These are phyloP conservation scores for Odontothrips loti DNA, from an alignment of 2,888 invertebrate species.

Conservation along the genomic window DNA sequence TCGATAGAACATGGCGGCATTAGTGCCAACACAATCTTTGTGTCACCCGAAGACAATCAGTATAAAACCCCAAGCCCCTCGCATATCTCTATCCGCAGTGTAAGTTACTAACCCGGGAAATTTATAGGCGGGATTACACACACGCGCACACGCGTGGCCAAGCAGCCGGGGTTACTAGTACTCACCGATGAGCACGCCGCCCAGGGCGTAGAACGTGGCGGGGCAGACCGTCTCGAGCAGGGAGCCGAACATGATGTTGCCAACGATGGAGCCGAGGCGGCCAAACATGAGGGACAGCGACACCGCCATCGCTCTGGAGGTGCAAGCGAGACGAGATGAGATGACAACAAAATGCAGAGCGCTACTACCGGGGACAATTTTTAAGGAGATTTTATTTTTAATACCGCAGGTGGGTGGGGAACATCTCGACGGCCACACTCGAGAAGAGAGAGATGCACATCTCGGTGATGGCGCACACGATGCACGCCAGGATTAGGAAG, in stretches of 20 bases:
- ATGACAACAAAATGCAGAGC: not conserved
- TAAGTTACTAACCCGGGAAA: not conserved
- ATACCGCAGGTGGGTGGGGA: conserved; percentile 45
- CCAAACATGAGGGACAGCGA: conserved; percentile 2
- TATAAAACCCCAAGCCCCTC: no score
- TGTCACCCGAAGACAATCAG: not conserved
- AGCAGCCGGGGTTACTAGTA: not conserved
- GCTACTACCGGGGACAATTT: not conserved
- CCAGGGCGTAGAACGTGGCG: conserved; percentile 4
- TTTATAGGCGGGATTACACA: not conserved
- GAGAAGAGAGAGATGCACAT: conserved; percentile 43
- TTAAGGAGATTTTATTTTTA: not conserved
- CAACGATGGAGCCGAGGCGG: conserved; percentile 3
- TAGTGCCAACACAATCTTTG: not conserved
- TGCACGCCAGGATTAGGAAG: conserved; percentile 34
- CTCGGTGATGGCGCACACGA: conserved; percentile 32
- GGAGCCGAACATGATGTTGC: conserved; percentile 23
- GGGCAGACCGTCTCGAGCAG: conserved; percentile 1
- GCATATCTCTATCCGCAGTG: not conserved
- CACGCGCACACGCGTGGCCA: not conserved
- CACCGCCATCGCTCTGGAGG: conserved; percentile 36
- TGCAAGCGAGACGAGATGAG: not conserved
- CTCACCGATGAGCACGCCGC: conserved; percentile 33
- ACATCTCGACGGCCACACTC: conserved; percentile 45
- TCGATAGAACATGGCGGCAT: not conserved